Percentiles rank a stretch among this genome's conserved stretches.
Conservation (phyloP, 2,113 vertebrate species). For the Nothobranchius kuhntae region DNA sequence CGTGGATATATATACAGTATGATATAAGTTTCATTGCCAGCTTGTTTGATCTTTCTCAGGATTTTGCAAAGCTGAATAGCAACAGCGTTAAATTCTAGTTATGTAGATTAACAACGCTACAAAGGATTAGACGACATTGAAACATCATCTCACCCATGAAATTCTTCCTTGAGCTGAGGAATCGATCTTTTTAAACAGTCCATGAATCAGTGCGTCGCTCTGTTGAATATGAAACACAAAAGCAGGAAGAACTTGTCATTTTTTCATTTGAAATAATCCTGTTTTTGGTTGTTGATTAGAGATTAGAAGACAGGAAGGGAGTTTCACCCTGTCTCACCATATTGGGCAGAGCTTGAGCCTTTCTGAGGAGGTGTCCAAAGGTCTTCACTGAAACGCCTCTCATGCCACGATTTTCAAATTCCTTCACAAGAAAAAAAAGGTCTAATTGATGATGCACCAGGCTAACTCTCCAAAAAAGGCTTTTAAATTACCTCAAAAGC, state of each 20-base stretch:
- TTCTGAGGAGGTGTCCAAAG: constrained; percentile 77
- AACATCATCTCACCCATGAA: constrained; percentile 71
- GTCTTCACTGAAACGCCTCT: constrained; percentile 64
- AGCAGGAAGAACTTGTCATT: not conserved
- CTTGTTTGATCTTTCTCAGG: no score
- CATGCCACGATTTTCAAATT: constrained; percentile 66
- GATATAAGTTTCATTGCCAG: no score
- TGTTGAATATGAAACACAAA: constrained; percentile 68
- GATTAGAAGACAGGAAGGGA: constrained; percentile 3
- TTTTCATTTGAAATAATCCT: no score
- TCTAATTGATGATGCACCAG: not conserved
- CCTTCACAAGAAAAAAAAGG: constrained; percentile 49
- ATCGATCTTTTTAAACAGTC: constrained; percentile 83
- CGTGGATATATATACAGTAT: no score
- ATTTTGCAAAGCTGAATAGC: no score
- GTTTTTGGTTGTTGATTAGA: not conserved
- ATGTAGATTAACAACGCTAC: no score
- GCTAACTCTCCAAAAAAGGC: not conserved
- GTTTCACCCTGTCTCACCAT: constrained; percentile 56
- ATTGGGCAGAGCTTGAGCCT: constrained; percentile 62
- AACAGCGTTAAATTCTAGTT: no score
- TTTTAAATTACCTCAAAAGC: constrained; percentile 77
- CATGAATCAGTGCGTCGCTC: constrained; percentile 77
- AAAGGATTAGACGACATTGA: no score
- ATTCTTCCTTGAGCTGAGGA: constrained; percentile 74